Conservation (phyloP, 2,888 invertebrate genomes). For the Mesochorus sp. region DNA sequence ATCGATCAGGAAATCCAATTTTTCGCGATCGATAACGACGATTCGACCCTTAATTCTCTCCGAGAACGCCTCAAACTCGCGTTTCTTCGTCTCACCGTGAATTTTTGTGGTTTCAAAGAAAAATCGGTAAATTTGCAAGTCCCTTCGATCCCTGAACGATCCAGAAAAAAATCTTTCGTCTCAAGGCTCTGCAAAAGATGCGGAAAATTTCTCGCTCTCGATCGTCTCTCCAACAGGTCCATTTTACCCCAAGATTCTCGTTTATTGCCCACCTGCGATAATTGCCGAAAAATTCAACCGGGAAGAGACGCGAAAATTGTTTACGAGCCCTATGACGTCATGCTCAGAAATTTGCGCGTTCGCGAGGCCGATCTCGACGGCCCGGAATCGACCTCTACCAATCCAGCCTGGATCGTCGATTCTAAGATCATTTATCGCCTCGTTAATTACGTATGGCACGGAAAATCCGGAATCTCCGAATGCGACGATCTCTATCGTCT, state of each 20-base stretch:
- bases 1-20: constrained; percentile 89
- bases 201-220: constrained; percentile 59
- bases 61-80: constrained; percentile 82
- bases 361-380: constrained; percentile 77
- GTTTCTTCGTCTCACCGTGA: constrained; percentile 63
- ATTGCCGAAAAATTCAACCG: constrained; percentile 56
- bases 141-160: neutral
- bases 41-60: constrained; percentile 85
- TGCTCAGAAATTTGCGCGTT: constrained; percentile 89
- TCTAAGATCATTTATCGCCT: constrained; percentile 91
- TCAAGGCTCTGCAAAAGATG: constrained; percentile 60
- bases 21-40: constrained; percentile 85
- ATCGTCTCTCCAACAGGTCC: constrained; percentile 18
- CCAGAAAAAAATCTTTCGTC: neutral
- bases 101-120: constrained; percentile 45
- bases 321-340: constrained; percentile 86
- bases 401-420: constrained; percentile 89
- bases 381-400: neutral
- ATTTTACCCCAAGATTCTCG: too few species aligned
- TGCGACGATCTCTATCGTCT: constrained; percentile 89
- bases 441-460: constrained; percentile 94
- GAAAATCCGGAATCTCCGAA: constrained; percentile 93
- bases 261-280: constrained; percentile 61
- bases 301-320: constrained; percentile 65
- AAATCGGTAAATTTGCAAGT: neutral